Base-by-base conservation (phyloP, 2,113 vertebrate species). In the Podarcis muralis region DNA sequence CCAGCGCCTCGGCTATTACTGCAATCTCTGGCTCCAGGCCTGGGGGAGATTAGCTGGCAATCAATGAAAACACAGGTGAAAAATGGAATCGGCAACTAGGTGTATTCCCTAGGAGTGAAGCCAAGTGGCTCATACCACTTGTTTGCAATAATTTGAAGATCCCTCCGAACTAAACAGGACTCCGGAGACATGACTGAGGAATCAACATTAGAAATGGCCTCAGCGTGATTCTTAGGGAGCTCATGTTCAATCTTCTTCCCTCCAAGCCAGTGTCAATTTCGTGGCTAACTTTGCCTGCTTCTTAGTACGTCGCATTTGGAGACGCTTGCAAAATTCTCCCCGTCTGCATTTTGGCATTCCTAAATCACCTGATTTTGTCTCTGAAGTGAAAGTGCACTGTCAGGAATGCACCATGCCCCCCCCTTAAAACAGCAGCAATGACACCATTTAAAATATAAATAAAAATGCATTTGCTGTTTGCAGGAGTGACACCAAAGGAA, bases 131-230 rank as follows among this genome's bases (percentile, higher is more conserved):
- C 48, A 32, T 27, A 12, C 1, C 3, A 18, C 30, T 57, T 35
- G 32, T 87, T 87, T 62, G 68, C 68, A 85, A 30, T 23, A 23
- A 71, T 62, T 32, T 78, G n/a, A 81, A 35, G 18, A 1, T 11
- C 35, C 66, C n/a, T 37, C 66, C 11, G 40, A 0, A 0, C 0
- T 1, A n/a, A 30, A n/a, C 1, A 53, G 84, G 66, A 1, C 0
- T 1, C 59, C 59, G 37, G 4, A 18, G 0, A 0, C 0, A 1
- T 89, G 62, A 12, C 6, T 0, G n/a, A 5, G 37, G 30, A 40
- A 6, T n/a, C 43, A 11, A 30, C 75, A 53, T 22, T 5, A 77
- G 32, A 65, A 66, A 5, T 65, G n/a, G 57, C 16, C 18, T 66
- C 32, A 11, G 22, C 20, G 13, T 23, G 20, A 37, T 35, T 9